Conservation (phyloP, 2,113 vertebrate genomes). For the Elgaria multicarinata region DNA sequence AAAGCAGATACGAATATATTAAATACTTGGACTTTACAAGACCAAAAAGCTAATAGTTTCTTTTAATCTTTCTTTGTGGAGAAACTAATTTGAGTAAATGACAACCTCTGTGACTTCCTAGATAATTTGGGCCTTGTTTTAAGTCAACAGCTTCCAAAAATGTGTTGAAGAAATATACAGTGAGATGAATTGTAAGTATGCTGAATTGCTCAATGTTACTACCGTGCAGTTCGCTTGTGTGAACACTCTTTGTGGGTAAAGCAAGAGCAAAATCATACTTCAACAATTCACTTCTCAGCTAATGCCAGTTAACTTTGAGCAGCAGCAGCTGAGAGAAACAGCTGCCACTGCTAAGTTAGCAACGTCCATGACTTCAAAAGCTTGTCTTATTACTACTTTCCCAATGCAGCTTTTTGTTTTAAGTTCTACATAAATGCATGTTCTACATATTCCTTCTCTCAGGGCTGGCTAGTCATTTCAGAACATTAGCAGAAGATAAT, state of each 20-base stretch:
- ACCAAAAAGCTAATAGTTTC: background rate
- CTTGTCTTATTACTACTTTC: background rate
- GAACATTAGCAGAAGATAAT: background rate
- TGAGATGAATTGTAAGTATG: background rate
- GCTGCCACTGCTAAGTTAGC: background rate
- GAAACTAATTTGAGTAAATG: background rate
- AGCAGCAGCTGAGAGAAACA: background rate
- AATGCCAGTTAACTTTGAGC: background rate
- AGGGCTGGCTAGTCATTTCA: background rate
- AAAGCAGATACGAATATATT: background rate
- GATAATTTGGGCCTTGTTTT: background rate
- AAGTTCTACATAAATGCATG: background rate
- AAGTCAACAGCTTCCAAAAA: background rate
- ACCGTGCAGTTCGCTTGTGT: background rate
- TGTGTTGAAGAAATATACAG: background rate
- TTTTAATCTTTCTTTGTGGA: background rate
- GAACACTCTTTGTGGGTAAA: background rate
- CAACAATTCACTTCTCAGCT: background rate
- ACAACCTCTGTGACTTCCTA: background rate
- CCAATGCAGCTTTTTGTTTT: background rate
- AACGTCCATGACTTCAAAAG: background rate
- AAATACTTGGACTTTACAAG: background rate
- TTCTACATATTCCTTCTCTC: background rate
- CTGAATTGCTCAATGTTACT: background rate
- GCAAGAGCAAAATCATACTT: background rate